These are phyloP conservation scores for Gymnarchus niloticus DNA, from an alignment of 2,113 vertebrate genomes.

Conservation along the genomic window DNA sequence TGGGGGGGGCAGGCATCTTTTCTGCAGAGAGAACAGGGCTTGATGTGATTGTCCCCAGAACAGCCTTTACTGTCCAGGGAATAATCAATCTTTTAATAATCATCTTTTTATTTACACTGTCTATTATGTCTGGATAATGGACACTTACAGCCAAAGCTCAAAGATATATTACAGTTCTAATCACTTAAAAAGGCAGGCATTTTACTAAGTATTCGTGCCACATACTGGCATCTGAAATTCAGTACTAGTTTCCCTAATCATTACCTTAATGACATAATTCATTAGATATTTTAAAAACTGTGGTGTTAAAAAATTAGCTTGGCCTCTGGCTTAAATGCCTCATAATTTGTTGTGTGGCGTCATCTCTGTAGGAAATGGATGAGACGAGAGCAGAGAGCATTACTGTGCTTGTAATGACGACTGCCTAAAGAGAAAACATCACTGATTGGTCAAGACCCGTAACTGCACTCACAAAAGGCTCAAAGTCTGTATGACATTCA, in stretches of 20 bases:
- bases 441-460: slow-evolving; percentile 51
- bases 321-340: not conserved
- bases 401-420: slow-evolving; percentile 51
- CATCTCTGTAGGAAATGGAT: not conserved
- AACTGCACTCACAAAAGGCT: slow-evolving; percentile 52
- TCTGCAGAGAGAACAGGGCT: not conserved
- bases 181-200: not conserved
- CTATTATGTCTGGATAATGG: not conserved
- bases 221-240: not conserved
- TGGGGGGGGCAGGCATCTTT: not conserved
- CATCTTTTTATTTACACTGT: not conserved
- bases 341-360: not conserved
- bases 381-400: slow-evolving; percentile 6
- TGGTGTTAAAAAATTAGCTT: not conserved
- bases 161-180: not conserved
- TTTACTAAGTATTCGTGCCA: not conserved
- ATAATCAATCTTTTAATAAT: not conserved
- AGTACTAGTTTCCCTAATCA: not conserved
- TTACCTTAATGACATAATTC: not conserved
- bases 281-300: not conserved
- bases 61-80: not conserved
- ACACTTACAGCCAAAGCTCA: not conserved
- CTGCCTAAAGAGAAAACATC: slow-evolving; percentile 52
- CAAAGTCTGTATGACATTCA: slow-evolving; percentile 41
- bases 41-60: not conserved